Evolutionary conservation across 1,140 invertebrate genomes (phyloP).

Genomic region (Ceratoteleas bidentatus): DNA sequence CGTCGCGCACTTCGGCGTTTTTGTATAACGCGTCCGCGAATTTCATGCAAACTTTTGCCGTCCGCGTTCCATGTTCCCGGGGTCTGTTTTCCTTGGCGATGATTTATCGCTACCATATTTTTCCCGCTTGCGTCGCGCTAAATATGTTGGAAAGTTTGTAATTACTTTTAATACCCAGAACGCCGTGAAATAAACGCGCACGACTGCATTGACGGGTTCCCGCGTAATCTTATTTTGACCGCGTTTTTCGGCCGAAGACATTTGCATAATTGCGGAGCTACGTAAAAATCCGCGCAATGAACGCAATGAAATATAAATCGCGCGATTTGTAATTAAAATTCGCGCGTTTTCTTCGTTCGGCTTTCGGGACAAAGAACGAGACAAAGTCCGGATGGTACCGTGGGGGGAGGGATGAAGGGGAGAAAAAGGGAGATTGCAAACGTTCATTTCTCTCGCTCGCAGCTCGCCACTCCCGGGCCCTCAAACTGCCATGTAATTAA

Average conservation of each 20-base stretch:
- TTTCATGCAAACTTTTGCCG: constrained; percentile 45
- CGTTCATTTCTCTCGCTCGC: no score
- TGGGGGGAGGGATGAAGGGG: no score
- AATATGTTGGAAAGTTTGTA: constrained; percentile 40
- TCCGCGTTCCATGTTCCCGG: constrained; percentile 22
- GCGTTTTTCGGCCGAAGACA: no score
- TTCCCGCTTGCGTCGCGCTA: constrained; percentile 14
- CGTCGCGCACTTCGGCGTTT: constrained; percentile 28
- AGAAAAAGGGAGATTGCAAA: no score
- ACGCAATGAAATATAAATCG: no score
- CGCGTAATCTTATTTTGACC: constrained; percentile 16
- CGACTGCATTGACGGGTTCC: constrained; percentile 11
- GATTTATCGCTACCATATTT: constrained; percentile 23
- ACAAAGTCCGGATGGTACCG: no score
- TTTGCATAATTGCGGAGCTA: no score
- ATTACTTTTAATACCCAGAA: constrained; percentile 22
- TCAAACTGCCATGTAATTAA: constrained; percentile 46
- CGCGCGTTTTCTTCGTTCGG: no score
- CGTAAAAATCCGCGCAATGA: no score
- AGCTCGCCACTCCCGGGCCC: constrained; percentile 21
- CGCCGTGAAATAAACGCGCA: background rate
- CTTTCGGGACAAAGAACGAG: no score
- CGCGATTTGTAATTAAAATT: no score
- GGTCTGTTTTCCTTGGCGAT: constrained; percentile 32
- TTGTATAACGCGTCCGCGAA: constrained; percentile 33